These are phyloP conservation scores for Hydrophis major DNA, from an alignment of 2,797 vertebrate species.

Conservation along the genomic window DNA sequence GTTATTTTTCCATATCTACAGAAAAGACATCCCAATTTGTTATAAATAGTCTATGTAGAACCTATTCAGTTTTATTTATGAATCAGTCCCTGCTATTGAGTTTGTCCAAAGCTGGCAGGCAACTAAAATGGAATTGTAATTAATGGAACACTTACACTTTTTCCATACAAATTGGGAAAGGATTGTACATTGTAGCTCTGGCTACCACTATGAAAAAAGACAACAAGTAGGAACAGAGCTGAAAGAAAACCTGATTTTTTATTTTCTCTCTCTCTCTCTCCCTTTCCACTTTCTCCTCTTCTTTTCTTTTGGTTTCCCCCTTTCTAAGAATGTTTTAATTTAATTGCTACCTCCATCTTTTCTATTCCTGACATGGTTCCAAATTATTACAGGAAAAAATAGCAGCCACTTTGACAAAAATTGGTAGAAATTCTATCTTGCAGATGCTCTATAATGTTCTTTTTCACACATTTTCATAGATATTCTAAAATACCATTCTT, in stretches of 20 bases:
- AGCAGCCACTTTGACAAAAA: background rate
- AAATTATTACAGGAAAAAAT: background rate
- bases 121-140: conserved; percentile 11
- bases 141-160: conserved; percentile 13
- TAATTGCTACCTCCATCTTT: background rate
- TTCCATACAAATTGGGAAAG: background rate
- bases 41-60: background rate
- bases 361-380: background rate
- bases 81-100: background rate
- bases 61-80: background rate
- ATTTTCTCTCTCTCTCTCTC: background rate
- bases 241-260: background rate
- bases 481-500: background rate
- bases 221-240: background rate
- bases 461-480: background rate
- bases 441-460: background rate
- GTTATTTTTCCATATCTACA: background rate
- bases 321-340: background rate
- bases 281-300: accelerated
- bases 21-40: background rate
- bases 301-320: background rate
- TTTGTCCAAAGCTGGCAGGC: background rate
- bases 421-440: background rate
- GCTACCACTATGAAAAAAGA: background rate
- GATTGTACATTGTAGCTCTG: background rate